Evolutionary conservation across 2,113 vertebrate species (phyloP), one percentile per base, ranked within the genome.

Genomic region (Heliornis fulica): DNA sequence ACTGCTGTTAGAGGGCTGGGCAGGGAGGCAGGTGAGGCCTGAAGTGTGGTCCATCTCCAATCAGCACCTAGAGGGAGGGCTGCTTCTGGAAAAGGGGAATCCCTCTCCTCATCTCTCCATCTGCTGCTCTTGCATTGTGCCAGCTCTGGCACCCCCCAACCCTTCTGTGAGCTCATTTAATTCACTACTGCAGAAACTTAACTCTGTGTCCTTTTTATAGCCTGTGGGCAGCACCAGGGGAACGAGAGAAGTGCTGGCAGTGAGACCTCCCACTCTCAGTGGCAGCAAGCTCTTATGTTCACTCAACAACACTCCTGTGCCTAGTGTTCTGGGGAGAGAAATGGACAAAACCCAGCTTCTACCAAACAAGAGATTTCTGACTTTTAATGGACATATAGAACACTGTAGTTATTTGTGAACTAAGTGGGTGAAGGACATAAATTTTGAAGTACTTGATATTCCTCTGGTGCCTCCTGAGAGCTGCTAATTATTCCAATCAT

Each of bases 371-470:
- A 66, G 20, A 46, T 6, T 64, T 46, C 51, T 51, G 38, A 50
- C 26, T 93, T 48, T 56, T 29, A 89, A 64, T 5, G 15, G 43
- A 83, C 23, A 74, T 48, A 40, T 22, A 56, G 41, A 91, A 74
- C 8, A 64, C 28, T 8, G 34, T 2, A 31, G 18, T 36, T 78
- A 86, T 46, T 66, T 51, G 32, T 54, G 51, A 83, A 75, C 14
- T 29, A 70, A 51, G 36, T 40, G 13, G 14, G 29, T 56, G 76
- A 81, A 22, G 20, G 19, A n/a, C 23, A 70, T 5, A 50, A 68
- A 77, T 45, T 53, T 78, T 29, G 40, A 75, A 94, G 23, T 26
- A 66, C 43, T 93, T 60, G 5, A 19, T 70, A 89, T 95, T 81
- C 83, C 68, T 94, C 43, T 68, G 71, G 20, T 28, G 34, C 75